Conservation (phyloP, 2,888 invertebrate genomes). For the Archaeoteleia sp. region DNA sequence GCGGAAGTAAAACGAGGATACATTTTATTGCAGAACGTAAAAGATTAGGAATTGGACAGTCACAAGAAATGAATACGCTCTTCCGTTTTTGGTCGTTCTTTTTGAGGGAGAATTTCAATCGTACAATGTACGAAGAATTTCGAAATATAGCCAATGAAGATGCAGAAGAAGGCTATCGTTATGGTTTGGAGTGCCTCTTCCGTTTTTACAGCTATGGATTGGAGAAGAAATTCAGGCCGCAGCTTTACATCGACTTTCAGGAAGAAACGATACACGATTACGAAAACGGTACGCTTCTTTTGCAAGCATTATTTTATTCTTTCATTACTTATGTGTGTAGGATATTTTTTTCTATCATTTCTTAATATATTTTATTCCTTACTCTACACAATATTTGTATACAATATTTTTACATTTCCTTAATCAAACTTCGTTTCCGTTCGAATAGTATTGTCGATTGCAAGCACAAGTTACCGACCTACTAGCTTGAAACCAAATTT, state of each 20-base stretch:
- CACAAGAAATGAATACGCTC: slow-evolving; percentile 99
- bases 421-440: too few relatives aligned
- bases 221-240: slow-evolving; percentile 96
- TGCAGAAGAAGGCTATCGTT: slow-evolving; percentile 91
- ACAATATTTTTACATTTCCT: too few relatives aligned
- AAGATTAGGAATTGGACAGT: slow-evolving; percentile 93
- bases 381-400: too few relatives aligned
- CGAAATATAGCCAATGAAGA: slow-evolving; percentile 94
- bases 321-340: too few relatives aligned
- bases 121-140: slow-evolving; percentile 98
- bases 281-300: slow-evolving; percentile 88
- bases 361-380: too few relatives aligned
- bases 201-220: slow-evolving; percentile 98
- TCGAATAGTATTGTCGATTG: too few relatives aligned
- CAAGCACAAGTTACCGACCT: too few relatives aligned
- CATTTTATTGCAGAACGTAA: slow-evolving; percentile 84
- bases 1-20: too few relatives aligned
- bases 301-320: too few relatives aligned
- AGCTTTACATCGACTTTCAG: slow-evolving; percentile 97
- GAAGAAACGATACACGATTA: slow-evolving; percentile 92
- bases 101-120: slow-evolving; percentile 97
- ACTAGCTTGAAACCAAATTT: too few relatives aligned
- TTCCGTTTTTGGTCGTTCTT: slow-evolving; percentile 99
- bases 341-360: too few relatives aligned
- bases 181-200: slow-evolving; percentile 91